A percentile compares a stretch with the other conserved stretches of the same genome.
phyloP scores from a whole-genome alignment of 2,797 vertebrate genomes.

The Lepus oiostolus region DNA sequence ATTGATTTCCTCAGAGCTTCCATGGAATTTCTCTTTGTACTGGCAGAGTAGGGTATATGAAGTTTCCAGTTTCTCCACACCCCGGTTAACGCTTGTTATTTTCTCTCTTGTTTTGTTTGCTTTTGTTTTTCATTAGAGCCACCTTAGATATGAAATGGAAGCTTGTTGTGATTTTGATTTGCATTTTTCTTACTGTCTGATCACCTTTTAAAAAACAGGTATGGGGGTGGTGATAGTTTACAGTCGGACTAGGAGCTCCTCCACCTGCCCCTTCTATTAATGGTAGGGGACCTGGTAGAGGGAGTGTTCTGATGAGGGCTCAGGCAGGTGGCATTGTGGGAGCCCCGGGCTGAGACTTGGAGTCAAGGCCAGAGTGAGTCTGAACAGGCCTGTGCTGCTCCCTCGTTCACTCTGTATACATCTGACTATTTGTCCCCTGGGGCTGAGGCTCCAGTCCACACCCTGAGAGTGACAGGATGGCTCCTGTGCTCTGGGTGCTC shows the following conservation, averaged over 20 bases:
- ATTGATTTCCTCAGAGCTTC: neutral
- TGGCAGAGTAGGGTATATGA: neutral
- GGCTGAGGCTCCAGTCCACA: neutral
- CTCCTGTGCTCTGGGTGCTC: neutral
- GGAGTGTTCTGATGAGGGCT: neutral
- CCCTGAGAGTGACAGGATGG: neutral
- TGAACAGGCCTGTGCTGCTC: neutral
- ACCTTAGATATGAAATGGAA: neutral
- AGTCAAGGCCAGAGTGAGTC: neutral
- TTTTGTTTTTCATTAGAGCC: neutral
- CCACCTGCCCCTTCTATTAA: neutral
- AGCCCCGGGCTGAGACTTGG: neutral
- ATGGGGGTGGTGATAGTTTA: neutral
- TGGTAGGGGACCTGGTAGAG: no score
- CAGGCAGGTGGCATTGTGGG: neutral
- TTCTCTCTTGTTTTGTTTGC: neutral
- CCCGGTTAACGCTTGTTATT: neutral
- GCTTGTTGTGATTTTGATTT: neutral
- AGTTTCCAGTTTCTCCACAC: neutral
- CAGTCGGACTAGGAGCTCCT: neutral
- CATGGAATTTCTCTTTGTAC: neutral
- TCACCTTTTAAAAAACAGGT: neutral
- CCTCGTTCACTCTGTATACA: neutral
- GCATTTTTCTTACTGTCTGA: slow-evolving; percentile 3
- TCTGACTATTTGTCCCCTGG: neutral